Conservation (phyloP, 2,888 invertebrate genomes). For the Prosopocoilus inquinatus region DNA sequence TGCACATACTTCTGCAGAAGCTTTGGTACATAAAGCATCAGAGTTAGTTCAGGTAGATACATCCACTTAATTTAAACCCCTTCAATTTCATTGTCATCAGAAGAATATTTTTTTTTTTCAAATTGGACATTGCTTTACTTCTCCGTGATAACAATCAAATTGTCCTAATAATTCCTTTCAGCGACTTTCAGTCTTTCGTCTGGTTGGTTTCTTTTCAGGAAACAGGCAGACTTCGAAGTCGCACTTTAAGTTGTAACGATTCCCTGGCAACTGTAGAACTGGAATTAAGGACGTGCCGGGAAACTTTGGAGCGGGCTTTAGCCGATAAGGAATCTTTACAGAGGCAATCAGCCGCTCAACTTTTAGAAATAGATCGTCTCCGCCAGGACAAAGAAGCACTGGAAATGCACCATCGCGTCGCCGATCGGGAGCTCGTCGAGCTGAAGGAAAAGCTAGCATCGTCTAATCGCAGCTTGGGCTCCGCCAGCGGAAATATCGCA, state of each 20-base stretch:
- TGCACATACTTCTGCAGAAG: conserved; percentile 66
- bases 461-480: conserved; percentile 64
- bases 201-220: conserved; percentile 38
- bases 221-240: conserved; percentile 44
- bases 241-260: conserved; percentile 59
- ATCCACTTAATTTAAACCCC: background rate
- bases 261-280: conserved; percentile 62
- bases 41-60: conserved; percentile 67
- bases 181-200: too few species aligned
- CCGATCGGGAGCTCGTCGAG: conserved; percentile 72
- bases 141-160: too few species aligned
- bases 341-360: conserved; percentile 68
- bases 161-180: too few species aligned
- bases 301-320: conserved; percentile 63
- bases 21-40: conserved; percentile 72
- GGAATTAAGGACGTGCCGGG: conserved; percentile 65
- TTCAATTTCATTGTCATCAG: too few species aligned
- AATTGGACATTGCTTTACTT: too few species aligned
- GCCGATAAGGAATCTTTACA: conserved; percentile 74
- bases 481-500: conserved; percentile 66
- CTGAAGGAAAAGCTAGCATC: conserved; percentile 64
- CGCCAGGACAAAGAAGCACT: conserved; percentile 77
- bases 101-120: too few species aligned
- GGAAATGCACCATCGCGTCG: conserved; percentile 68
- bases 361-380: conserved; percentile 69